Percentiles rank a stretch among this genome's conserved stretches.
Evolutionary conservation across 30 jellyfish, hydroid and myxozoan genomes (phyloP).

Genomic region (Aurelia aurita complex sp. Pacific): DNA sequence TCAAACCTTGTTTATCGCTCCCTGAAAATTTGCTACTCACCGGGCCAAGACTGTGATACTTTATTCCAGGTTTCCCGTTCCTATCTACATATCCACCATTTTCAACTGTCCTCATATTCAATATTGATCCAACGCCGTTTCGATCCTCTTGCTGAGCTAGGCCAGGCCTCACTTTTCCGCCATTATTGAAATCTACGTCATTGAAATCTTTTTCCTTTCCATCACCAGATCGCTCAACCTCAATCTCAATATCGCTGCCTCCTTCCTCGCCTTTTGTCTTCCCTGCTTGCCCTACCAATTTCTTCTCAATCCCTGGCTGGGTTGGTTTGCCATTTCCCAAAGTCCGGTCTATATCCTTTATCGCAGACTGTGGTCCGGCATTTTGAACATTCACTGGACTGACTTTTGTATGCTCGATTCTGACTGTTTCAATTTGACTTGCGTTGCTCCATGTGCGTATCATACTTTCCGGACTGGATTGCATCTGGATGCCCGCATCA

Average conservation of each 20-base stretch:
- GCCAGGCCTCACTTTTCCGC: neutral
- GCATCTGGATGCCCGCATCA: constrained; percentile 49
- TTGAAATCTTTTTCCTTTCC: constrained; percentile 22
- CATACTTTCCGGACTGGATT: constrained; percentile 35
- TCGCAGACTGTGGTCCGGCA: constrained; percentile 13
- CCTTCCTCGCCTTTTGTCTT: constrained; percentile 18
- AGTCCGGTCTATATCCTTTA: neutral
- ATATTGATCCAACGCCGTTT: constrained; percentile 21
- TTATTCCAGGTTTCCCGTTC: constrained; percentile 5
- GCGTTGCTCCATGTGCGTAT: constrained; percentile 76
- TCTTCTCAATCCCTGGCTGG: constrained; percentile 5
- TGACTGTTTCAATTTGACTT: constrained; percentile 86
- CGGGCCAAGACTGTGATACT: constrained; percentile 16
- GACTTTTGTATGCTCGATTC: constrained; percentile 79
- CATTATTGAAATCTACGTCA: neutral
- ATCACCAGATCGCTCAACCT: constrained; percentile 60
- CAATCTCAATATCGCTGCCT: constrained; percentile 37
- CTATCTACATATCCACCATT: neutral
- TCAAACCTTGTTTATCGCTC: neutral
- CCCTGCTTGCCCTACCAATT: neutral
- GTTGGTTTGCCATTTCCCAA: constrained; percentile 2
- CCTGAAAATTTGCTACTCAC: constrained; percentile 17
- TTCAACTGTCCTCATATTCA: constrained; percentile 37
- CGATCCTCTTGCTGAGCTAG: constrained; percentile 13
- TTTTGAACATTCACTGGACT: constrained; percentile 49